phyloP scores from a whole-genome alignment of 2,797 vertebrate species.

The Hozukius guyotensis region DNA sequence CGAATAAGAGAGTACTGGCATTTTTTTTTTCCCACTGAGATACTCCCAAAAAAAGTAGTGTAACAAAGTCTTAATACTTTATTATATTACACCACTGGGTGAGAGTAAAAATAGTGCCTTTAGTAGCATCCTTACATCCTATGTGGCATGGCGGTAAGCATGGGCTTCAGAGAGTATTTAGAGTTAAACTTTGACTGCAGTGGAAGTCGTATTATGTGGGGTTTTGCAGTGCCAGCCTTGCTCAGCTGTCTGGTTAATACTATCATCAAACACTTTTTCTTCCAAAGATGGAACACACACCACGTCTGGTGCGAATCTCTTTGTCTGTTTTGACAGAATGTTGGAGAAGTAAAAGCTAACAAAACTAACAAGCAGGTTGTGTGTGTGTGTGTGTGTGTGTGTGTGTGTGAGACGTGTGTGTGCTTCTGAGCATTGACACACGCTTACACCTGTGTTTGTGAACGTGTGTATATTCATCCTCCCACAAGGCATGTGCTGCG shows the following conservation, averaged over 20 bases:
- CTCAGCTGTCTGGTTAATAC: slow-evolving; percentile 76
- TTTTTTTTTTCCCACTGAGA: too few species aligned
- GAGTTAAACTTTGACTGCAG: slow-evolving; percentile 60
- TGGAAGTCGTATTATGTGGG: slow-evolving; percentile 56
- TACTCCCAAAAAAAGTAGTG: too few species aligned
- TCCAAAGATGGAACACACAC: slow-evolving; percentile 65
- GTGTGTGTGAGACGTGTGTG: background rate
- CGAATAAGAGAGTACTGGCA: too few species aligned
- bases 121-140: slow-evolving; percentile 4
- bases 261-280: slow-evolving; percentile 77
- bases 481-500: slow-evolving; percentile 34
- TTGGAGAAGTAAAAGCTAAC: slow-evolving; percentile 73
- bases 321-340: slow-evolving; percentile 79
- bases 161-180: slow-evolving; percentile 29
- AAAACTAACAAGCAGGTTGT: slow-evolving; percentile 73
- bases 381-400: slow-evolving; percentile 13
- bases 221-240: slow-evolving; percentile 58
- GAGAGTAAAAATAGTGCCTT: slow-evolving; percentile 22
- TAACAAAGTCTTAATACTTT: too few species aligned
- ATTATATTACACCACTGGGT: too few species aligned
- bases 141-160: background rate
- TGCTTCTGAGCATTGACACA: slow-evolving; percentile 16
- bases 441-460: slow-evolving; percentile 37
- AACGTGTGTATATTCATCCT: slow-evolving; percentile 43
- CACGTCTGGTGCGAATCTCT: slow-evolving; percentile 70